Percentiles rank a stretch among this genome's conserved stretches.
Evolutionary conservation across 2,797 vertebrate species (phyloP).

Genomic region (Bufotes viridis): DNA sequence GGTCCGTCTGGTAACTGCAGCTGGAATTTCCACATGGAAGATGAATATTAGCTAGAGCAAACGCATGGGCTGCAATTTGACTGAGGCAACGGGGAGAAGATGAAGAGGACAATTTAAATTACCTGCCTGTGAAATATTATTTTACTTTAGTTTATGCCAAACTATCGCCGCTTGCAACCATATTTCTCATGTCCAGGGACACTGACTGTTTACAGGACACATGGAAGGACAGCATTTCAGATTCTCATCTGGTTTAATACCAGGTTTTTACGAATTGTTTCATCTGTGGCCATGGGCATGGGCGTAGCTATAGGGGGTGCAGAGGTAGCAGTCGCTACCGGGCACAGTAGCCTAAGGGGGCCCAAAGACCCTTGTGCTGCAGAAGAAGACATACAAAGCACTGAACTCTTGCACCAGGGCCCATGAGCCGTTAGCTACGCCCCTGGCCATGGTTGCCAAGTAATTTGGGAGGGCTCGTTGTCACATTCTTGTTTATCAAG

Average conservation of each 20-base stretch:
- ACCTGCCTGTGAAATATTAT: neutral
- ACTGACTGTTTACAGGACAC: neutral
- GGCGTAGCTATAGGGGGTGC: no score
- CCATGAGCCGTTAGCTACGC: no score
- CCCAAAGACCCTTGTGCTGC: no score
- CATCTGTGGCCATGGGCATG: neutral
- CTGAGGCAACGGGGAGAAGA: neutral
- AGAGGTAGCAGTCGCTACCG: no score
- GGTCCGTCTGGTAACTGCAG: constrained; percentile 8
- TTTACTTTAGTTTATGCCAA: neutral
- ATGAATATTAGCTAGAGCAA: constrained; percentile 1
- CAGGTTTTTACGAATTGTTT: neutral
- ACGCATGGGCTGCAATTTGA: constrained; percentile 17
- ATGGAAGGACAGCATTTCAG: neutral
- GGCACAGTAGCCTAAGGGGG: no score
- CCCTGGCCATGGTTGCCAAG: neutral
- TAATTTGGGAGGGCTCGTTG: no score
- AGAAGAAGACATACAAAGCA: no score
- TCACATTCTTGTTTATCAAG: neutral
- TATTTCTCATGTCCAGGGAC: neutral
- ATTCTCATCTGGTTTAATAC: neutral
- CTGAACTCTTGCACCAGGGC: no score
- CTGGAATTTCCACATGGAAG: constrained; percentile 25
- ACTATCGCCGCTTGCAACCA: neutral
- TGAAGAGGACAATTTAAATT: neutral